Evolutionary conservation across 2,797 vertebrate genomes (phyloP).

Genomic region (Peromyscus aztecus): DNA sequence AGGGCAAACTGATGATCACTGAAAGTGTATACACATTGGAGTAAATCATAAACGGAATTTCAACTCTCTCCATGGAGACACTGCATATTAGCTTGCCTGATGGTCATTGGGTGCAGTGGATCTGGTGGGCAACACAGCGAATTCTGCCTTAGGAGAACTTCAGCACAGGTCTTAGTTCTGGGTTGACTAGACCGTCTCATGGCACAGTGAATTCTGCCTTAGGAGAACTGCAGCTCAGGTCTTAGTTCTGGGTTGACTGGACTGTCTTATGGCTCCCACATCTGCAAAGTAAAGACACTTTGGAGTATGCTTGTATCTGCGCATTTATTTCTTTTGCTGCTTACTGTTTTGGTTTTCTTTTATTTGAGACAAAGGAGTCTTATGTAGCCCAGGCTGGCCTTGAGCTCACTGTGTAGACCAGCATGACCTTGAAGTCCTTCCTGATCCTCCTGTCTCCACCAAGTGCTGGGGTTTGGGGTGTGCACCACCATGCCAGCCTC

Average conservation of each 20-base stretch:
- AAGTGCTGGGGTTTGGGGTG: not conserved
- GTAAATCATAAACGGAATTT: not conserved
- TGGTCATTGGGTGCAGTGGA: not conserved
- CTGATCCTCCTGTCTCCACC: not conserved
- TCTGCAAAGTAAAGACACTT: not conserved
- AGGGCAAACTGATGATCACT: not conserved
- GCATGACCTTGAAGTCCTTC: not conserved
- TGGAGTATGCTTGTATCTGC: not conserved
- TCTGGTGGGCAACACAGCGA: not conserved
- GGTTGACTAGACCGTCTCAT: not conserved
- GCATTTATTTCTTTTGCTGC: not conserved
- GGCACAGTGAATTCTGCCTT: too few species aligned
- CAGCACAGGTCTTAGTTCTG: not conserved
- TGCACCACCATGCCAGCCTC: not conserved
- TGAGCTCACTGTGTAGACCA: not conserved
- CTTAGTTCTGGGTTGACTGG: not conserved
- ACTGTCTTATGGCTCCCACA: not conserved
- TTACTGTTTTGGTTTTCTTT: not conserved
- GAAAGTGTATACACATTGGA: not conserved
- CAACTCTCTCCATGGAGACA: not conserved
- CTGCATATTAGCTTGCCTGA: accelerated
- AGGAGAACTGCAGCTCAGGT: not conserved
- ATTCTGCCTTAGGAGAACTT: not conserved
- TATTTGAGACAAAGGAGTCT: not conserved
- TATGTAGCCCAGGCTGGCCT: not conserved